Evolutionary conservation across 2,888 invertebrate genomes (phyloP), one percentile per base, ranked within the genome.

Genomic region (Argyresthia albistria): DNA sequence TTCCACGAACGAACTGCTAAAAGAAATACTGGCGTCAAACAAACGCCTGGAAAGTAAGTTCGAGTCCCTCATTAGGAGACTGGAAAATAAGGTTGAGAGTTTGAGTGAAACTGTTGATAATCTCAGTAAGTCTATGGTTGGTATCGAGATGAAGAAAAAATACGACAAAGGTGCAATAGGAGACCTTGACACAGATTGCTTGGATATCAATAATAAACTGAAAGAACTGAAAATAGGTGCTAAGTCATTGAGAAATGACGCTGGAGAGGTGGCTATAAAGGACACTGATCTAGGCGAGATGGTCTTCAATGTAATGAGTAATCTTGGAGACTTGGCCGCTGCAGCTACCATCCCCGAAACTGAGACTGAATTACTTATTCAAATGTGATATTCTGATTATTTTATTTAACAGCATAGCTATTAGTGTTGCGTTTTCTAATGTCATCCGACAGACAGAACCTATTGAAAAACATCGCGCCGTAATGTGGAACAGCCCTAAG

Each of bases 71-170:
- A 16, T 12, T 7, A 39, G 51, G 0, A 57, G 56, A 8, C 42
- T 69, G 0, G 59, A 61, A 46, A 53, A 56, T 8, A 66, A 62
- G 59, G 47, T 69, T 1, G 57, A 58, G 9, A 46, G 58, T 3
- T 58, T 77, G 25, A 60, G 60, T 0, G 60, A 62, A 1, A 65
- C 63, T 58, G 55, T 78, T 4, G 52, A 57, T 9, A 16, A 51
- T 12, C 58, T 72, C 8, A 70, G 71, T 45, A 63, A 65, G 0
- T 69, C 63, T 47, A 49, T 78, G 46, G 50, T 52, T 6, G 53
- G 53, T 46, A 39, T 74, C n/a, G 69, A 69, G 49, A 56, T 55
- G 53, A 25, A 43, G 35, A 10, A 35, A 35, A 47, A 35, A 8
- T 2, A 47, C 1, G 36, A 6, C 15, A 10, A 10, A 14, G 10